Conservation (phyloP, 2,797 vertebrate genomes). For the Apogon hyalosoma region DNA sequence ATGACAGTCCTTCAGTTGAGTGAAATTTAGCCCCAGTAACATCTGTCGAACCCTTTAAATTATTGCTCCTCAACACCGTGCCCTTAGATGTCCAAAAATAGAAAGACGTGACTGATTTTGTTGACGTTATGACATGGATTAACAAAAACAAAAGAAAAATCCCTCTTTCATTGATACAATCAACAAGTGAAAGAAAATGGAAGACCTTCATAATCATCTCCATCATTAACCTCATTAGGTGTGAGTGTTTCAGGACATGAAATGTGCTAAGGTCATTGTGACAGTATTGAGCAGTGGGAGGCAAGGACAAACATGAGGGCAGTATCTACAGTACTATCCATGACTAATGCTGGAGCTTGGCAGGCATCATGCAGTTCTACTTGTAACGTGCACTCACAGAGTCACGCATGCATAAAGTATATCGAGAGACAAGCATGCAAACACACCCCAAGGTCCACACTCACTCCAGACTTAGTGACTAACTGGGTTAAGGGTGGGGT, state of each 20-base stretch:
- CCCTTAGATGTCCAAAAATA: slow-evolving; percentile 8
- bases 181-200: not conserved
- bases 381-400: slow-evolving; percentile 8
- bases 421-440: slow-evolving; percentile 16
- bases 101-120: slow-evolving; percentile 12
- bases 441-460: slow-evolving; percentile 18
- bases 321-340: slow-evolving; percentile 6
- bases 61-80: slow-evolving; percentile 4
- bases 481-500: slow-evolving; percentile 63
- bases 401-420: slow-evolving; percentile 12
- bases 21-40: slow-evolving; percentile 4
- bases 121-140: slow-evolving; percentile 15
- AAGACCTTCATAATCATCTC: slow-evolving; percentile 6
- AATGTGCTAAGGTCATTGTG: slow-evolving; percentile 46
- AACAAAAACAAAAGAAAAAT: not conserved
- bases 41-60: slow-evolving; percentile 10
- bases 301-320: not conserved
- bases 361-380: not conserved
- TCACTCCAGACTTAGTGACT: slow-evolving; percentile 36
- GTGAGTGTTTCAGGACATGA: slow-evolving; percentile 13
- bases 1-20: slow-evolving; percentile 2
- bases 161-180: not conserved
- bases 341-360: slow-evolving; percentile 32
- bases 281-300: slow-evolving; percentile 35
- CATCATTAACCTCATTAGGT: slow-evolving; percentile 7